Conservation (phyloP, 1,140 invertebrate species). For the Macrobrachium rosenbergii region DNA sequence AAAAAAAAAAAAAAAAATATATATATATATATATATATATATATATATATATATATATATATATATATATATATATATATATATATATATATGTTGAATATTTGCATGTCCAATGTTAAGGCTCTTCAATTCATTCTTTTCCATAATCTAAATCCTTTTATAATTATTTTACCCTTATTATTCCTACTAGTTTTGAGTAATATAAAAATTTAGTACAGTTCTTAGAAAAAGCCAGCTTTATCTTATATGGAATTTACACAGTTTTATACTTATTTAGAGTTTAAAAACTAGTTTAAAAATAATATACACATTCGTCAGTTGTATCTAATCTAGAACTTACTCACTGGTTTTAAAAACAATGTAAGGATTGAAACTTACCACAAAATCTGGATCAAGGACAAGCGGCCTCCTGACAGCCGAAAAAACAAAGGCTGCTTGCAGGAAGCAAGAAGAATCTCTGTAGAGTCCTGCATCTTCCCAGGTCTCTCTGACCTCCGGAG, state of each 20-base stretch:
- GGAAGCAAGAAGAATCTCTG: constrained; percentile 31
- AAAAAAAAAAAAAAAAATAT: no score
- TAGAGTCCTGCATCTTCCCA: constrained; percentile 47
- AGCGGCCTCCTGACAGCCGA: constrained; percentile 36
- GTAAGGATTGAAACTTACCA: constrained; percentile 10
- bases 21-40: constrained; percentile 9
- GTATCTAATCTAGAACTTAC: neutral
- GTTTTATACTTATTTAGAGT: no score
- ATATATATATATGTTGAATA: neutral
- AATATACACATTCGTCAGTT: no score
- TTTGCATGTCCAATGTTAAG: no score
- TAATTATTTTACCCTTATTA: no score
- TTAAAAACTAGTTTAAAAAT: no score
- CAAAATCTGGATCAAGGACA: constrained; percentile 48
- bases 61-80: constrained; percentile 17
- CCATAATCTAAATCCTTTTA: no score
- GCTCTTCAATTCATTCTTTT: no score
- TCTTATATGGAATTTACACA: neutral
- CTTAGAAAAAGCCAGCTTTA: neutral
- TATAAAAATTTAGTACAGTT: no score
- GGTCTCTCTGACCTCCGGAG: constrained; percentile 11
- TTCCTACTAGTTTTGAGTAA: no score
- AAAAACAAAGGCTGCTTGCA: constrained; percentile 43
- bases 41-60: constrained; percentile 14
- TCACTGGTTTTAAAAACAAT: neutral